Conservation (phyloP, 2,797 vertebrate genomes). For the Myripristis murdjan region DNA sequence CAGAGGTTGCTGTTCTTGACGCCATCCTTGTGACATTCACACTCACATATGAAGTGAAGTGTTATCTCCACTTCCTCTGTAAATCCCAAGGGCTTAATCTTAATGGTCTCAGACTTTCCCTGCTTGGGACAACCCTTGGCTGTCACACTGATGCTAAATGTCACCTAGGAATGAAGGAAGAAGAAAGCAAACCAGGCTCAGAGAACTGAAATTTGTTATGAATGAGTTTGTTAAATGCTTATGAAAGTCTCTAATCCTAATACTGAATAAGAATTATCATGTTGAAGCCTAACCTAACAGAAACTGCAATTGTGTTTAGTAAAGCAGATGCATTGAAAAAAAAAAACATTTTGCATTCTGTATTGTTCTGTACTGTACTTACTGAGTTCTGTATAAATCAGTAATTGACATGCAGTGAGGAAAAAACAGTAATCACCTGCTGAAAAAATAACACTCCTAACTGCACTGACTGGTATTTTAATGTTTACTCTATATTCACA, state of each 20-base stretch:
- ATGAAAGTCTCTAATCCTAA: not conserved
- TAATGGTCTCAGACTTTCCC: conserved; percentile 88
- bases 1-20: conserved; percentile 86
- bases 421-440: too few species aligned
- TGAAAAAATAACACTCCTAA: too few species aligned
- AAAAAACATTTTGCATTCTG: too few species aligned
- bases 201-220: not conserved
- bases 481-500: too few species aligned
- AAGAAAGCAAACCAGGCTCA: not conserved
- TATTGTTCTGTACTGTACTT: too few species aligned
- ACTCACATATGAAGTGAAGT: conserved; percentile 95
- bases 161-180: conserved; percentile 84
- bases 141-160: conserved; percentile 93
- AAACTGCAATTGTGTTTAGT: too few species aligned
- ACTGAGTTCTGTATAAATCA: too few species aligned
- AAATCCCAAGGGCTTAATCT: conserved; percentile 96
- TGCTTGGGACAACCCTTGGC: conserved; percentile 92
- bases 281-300: too few species aligned
- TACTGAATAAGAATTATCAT: too few species aligned
- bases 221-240: not conserved
- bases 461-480: too few species aligned
- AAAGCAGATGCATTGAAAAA: too few species aligned
- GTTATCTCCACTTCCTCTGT: conserved; percentile 95
- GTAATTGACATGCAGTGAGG: too few species aligned
- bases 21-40: conserved; percentile 90